A percentile compares a stretch with the other conserved stretches of the same genome.
phyloP scores from a whole-genome alignment of 2,888 invertebrate species.

The Mythimna lalbum region DNA sequence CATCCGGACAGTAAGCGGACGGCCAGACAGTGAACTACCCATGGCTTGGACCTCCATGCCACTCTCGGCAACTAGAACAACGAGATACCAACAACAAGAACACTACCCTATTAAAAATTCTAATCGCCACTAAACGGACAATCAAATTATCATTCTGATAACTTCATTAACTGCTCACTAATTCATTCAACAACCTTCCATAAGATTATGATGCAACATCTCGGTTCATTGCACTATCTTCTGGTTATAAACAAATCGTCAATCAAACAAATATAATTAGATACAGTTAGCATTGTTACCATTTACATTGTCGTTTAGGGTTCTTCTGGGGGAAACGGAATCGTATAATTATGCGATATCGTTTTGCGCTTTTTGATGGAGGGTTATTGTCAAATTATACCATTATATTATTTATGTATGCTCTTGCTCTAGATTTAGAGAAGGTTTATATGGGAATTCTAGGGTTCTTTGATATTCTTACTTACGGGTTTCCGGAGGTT shows the following conservation, averaged over 20 bases:
- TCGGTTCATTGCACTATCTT: conserved; percentile 67
- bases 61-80: not conserved
- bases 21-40: too few species aligned
- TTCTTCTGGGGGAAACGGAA: conserved; percentile 29
- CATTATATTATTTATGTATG: too few species aligned
- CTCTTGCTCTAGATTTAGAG: too few species aligned
- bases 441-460: too few species aligned
- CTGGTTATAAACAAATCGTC: conserved; percentile 59
- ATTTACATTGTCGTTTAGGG: conserved; percentile 54
- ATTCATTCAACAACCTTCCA: conserved; percentile 54
- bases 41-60: too few species aligned
- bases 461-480: too few species aligned
- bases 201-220: conserved; percentile 67
- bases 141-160: conserved; percentile 50
- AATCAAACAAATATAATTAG: conserved; percentile 62
- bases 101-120: conserved; percentile 9
- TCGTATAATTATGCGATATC: conserved; percentile 27
- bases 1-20: too few species aligned
- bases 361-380: not conserved
- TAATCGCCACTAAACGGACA: conserved; percentile 34
- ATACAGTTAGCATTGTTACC: conserved; percentile 53
- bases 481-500: too few species aligned
- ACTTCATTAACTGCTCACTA: conserved; percentile 39
- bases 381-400: conserved; percentile 15
- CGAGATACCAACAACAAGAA: not conserved